Percentiles rank a stretch among this genome's conserved stretches.
Conservation (phyloP, 2,797 vertebrate genomes). For the Brachymystax lenok region DNA sequence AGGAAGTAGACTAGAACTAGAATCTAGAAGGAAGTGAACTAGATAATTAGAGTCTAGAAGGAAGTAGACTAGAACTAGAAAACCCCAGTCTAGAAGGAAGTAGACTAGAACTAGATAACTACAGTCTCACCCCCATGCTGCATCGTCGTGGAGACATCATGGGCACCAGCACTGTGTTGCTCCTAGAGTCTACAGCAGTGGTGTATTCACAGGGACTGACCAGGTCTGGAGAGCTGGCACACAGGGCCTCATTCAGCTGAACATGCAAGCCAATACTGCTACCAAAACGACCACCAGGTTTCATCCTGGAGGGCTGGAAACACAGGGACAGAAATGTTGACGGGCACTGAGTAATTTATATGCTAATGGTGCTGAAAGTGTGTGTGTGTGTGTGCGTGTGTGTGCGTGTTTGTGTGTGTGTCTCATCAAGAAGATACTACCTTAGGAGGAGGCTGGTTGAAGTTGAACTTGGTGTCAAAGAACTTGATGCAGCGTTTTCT, state of each 20-base stretch:
- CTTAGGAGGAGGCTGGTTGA: constrained; percentile 89
- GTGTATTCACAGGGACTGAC: constrained; percentile 88
- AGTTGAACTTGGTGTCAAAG: constrained; percentile 76
- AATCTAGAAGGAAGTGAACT: too few species aligned
- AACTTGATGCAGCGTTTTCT: constrained; percentile 81
- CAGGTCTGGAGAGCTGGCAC: constrained; percentile 93
- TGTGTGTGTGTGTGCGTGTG: too few species aligned
- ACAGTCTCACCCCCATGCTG: constrained; percentile 89
- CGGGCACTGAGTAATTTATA: too few species aligned
- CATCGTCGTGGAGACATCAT: constrained; percentile 83
- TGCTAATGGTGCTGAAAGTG: too few species aligned
- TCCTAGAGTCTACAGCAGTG: constrained; percentile 83
- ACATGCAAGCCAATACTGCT: constrained; percentile 82
- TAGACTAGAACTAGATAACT: constrained; percentile 4
- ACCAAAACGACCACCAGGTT: constrained; percentile 67
- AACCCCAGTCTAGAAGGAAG: background rate
- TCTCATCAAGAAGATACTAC: constrained; percentile 56
- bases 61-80: background rate
- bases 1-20: too few species aligned
- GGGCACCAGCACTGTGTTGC: constrained; percentile 72
- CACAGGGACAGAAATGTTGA: background rate
- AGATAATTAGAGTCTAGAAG: too few species aligned
- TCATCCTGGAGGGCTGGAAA: constrained; percentile 83
- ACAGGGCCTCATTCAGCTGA: constrained; percentile 93
- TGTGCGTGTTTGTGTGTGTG: background rate